phyloP scores from a whole-genome alignment of 2,888 invertebrate genomes.

The Tinea trinotella region DNA sequence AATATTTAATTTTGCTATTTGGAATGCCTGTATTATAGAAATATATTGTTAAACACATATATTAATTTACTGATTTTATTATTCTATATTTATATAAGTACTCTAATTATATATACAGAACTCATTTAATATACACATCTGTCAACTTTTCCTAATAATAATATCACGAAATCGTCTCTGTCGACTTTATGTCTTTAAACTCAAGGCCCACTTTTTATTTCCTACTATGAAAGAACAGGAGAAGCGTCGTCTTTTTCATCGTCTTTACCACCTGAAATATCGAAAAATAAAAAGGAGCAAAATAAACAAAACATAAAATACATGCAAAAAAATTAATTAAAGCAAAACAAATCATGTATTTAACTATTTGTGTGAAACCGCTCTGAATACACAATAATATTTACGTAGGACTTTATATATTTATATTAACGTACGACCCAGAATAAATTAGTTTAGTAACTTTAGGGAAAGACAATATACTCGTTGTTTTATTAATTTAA shows the following conservation, averaged over 20 bases:
- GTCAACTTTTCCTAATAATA: conserved; percentile 53
- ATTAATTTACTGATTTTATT: no score
- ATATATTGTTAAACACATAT: no score
- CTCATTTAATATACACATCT: conserved; percentile 31
- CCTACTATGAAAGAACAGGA: conserved; percentile 31
- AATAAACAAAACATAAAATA: conserved; percentile 26
- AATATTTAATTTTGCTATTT: no score
- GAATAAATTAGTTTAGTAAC: background rate
- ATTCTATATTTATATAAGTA: conserved; percentile 28
- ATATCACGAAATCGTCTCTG: conserved; percentile 69
- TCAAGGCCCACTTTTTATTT: background rate
- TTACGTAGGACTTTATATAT: background rate
- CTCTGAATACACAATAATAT: background rate
- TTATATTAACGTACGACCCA: background rate
- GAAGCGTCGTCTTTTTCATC: conserved; percentile 58
- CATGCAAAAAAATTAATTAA: conserved; percentile 26
- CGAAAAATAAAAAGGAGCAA: conserved; percentile 50
- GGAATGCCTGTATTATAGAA: no score
- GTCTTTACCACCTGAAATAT: conserved; percentile 65
- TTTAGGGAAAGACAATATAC: background rate
- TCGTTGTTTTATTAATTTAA: background rate
- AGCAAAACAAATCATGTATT: background rate
- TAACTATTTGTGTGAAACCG: background rate
- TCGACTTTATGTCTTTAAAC: conserved; percentile 34
- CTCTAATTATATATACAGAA: conserved; percentile 55